Evolutionary conservation across 2,113 vertebrate genomes (phyloP).

Genomic region (Ageneiosus marmoratus): DNA sequence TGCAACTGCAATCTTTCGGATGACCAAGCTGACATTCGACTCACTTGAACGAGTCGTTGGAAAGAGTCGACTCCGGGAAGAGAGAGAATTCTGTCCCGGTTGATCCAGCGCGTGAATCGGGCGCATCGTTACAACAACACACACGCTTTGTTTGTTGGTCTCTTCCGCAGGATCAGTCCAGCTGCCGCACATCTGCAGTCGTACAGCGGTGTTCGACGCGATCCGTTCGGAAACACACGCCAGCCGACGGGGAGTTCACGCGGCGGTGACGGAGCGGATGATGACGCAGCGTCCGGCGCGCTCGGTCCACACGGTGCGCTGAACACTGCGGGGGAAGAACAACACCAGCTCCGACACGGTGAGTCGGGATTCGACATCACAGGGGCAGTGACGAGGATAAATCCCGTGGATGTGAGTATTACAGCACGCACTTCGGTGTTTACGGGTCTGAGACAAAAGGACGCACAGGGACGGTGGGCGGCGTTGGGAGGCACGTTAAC

Average conservation of each 20-base stretch:
- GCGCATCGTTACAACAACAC: not conserved
- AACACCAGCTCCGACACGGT: not conserved
- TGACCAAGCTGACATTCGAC: no score
- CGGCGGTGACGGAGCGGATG: not conserved
- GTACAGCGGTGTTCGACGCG: not conserved
- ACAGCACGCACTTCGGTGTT: not conserved
- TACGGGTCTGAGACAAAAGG: not conserved
- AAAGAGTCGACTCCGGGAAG: not conserved
- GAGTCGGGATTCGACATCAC: not conserved
- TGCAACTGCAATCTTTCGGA: no score
- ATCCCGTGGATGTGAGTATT: not conserved
- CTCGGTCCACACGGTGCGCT: not conserved
- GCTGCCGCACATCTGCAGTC: no score
- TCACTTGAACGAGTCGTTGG: not conserved
- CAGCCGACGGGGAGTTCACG: not conserved
- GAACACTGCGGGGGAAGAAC: not conserved
- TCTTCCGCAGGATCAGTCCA: not conserved
- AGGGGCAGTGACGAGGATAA: not conserved
- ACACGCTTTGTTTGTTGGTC: not conserved
- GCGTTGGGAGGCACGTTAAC: not conserved
- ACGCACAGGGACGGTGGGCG: not conserved
- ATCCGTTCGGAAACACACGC: not conserved
- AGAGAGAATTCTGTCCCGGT: not conserved
- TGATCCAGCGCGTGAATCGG: not conserved
- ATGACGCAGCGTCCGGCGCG: slow-evolving; percentile 8